Evolutionary conservation across 92 coral and sea anemone species (phyloP), one percentile per base, ranked within the genome.

Genomic region (Siderastrea radians): DNA sequence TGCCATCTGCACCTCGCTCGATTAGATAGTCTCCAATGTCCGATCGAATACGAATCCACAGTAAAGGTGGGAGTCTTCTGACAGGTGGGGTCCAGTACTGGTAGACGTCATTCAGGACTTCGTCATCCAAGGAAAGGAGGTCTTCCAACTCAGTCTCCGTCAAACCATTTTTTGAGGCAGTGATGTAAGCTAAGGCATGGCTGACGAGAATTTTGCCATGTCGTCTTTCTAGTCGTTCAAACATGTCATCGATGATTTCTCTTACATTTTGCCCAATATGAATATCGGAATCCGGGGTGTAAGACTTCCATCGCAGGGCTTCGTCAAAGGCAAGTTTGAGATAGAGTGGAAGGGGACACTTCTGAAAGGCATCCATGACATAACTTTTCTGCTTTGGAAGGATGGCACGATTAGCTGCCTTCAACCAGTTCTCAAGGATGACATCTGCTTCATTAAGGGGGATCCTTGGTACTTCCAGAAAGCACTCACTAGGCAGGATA

Each of bases 71-170:
- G 46, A 98, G 91, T 50, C 99, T 88, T 84, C 99, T 91, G 17
- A 96, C 92, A 1, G 99, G 99, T 15, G 99, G 99, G 3, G 99
- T 98, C 99, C 99, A 98, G 90, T 96, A 98, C 72, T 98, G 99
- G 62, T 98, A 98, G 49, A 98, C 99, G 57, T 98, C 99, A 85
- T 98, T 94, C 59, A 98, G 78, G 52, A 98, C 99, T 3, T 96
- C 96, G 78, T 98, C 99, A 63, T 98, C 99, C n/a, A 96, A 89
- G 0, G 99, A 98, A 55, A 98, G 96, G 38, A 98, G 92, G 77
- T 98, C 99, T 84, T 98, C 99, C 3, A 98, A 87, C 83, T 98
- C 99, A 4, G 95, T 70, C 79, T 92, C 98, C 0, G 99, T 98
- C 17, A 98, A 88, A 65, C 99, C 99, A 71, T 87, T 98, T 76